Percentiles rank a stretch among this genome's conserved stretches.
These are phyloP conservation scores for Erebia ligea DNA, from an alignment of 2,888 invertebrate species.

Conservation along the genomic window DNA sequence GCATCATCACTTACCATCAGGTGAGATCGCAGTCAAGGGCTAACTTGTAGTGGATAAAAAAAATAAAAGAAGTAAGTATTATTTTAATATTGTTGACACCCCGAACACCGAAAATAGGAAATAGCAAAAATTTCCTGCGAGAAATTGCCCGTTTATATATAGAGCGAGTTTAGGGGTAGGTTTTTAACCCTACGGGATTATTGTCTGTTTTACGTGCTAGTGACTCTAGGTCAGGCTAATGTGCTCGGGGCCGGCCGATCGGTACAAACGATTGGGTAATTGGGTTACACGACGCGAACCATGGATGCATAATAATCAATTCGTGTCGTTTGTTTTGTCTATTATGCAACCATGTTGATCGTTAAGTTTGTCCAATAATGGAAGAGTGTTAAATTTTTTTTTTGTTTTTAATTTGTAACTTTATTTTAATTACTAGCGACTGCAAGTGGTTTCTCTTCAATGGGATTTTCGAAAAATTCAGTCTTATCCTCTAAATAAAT, in stretches of 20 bases:
- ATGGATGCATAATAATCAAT: conserved; percentile 23
- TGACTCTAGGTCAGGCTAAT: conserved; percentile 34
- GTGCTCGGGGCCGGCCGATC: conserved; percentile 35
- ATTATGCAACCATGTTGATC: not conserved
- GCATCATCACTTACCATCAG: too few relatives aligned
- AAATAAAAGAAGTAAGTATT: too few relatives aligned
- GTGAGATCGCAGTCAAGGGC: too few relatives aligned
- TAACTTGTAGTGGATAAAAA: too few relatives aligned
- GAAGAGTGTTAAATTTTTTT: too few relatives aligned
- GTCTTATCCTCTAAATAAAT: too few relatives aligned
- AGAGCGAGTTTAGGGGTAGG: not conserved
- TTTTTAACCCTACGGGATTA: conserved; percentile 20
- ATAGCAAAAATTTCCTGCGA: not conserved
- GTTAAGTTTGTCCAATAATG: not conserved
- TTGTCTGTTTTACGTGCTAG: conserved; percentile 37
- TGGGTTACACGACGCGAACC: conserved; percentile 40
- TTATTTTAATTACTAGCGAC: too few relatives aligned
- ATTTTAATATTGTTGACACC: too few relatives aligned
- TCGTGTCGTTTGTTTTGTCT: conserved; percentile 3
- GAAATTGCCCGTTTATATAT: not conserved
- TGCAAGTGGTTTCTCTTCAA: too few relatives aligned
- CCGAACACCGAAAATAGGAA: too few relatives aligned
- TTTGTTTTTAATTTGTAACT: too few relatives aligned
- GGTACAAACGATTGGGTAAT: conserved; percentile 45
- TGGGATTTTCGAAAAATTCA: too few relatives aligned